Evolutionary conservation across 2,888 invertebrate species (phyloP).

Genomic region (Thyatira batis): DNA sequence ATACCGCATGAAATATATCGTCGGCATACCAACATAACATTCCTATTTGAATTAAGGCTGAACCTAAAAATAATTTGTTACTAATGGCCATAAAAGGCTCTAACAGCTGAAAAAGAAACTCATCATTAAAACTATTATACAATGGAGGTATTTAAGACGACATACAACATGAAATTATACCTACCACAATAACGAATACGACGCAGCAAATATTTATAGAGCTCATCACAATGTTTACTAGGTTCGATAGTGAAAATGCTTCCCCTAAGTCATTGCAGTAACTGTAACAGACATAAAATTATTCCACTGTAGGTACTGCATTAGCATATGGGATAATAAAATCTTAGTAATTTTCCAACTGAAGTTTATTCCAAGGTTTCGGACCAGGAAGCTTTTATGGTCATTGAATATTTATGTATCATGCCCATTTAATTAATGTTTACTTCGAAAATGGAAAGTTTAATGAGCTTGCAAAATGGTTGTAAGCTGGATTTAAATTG

Average conservation of each 20-base stretch:
- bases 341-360: neutral
- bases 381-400: too few species aligned
- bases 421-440: too few species aligned
- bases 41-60: constrained; percentile 71
- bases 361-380: neutral
- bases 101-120: constrained; percentile 53
- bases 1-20: constrained; percentile 69
- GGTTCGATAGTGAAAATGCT: constrained; percentile 66
- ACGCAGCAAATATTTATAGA: constrained; percentile 75
- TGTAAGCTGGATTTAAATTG: too few species aligned
- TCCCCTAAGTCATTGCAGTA: constrained; percentile 72
- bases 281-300: constrained; percentile 42
- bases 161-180: constrained; percentile 27
- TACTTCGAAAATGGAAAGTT: too few species aligned
- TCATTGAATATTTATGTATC: too few species aligned
- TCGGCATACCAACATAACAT: constrained; percentile 77
- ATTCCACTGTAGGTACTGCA: too few species aligned
- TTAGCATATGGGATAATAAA: too few species aligned
- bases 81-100: constrained; percentile 68
- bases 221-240: constrained; percentile 68
- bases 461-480: too few species aligned
- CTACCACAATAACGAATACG: constrained; percentile 70
- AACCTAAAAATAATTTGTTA: constrained; percentile 67
- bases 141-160: neutral
- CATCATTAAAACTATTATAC: neutral